A percentile compares a stretch with the other conserved stretches of the same genome.
Evolutionary conservation across 2,888 invertebrate species (phyloP).

Genomic region (Ametastegia equiseti): DNA sequence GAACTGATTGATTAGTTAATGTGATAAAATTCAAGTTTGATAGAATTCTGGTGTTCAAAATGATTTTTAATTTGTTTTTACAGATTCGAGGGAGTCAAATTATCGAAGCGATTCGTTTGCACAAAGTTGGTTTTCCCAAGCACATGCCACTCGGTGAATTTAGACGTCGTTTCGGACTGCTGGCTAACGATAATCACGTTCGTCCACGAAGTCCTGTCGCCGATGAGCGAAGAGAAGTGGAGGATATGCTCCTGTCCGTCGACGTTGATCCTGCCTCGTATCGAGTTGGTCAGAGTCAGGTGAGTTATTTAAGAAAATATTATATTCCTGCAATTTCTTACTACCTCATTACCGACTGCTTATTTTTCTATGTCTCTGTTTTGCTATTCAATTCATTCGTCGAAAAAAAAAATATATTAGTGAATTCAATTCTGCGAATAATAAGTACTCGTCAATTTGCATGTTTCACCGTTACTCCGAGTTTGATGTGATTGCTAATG

Average conservation of each 20-base stretch:
- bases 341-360: no score
- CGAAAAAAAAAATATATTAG: not conserved
- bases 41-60: not conserved
- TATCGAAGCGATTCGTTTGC: conserved; percentile 91
- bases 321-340: not conserved
- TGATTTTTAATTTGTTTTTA: conserved; percentile 54
- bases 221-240: conserved; percentile 84
- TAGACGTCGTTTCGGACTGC: conserved; percentile 86
- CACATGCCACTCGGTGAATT: conserved; percentile 94
- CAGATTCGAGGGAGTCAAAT: conserved; percentile 94
- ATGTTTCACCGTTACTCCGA: not conserved
- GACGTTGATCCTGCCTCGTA: conserved; percentile 92
- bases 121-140: conserved; percentile 96
- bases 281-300: conserved; percentile 95
- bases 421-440: not conserved
- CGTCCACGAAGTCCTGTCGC: conserved; percentile 73
- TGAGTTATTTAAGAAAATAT: conserved; percentile 75
- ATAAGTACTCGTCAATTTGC: not conserved
- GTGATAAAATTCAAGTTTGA: not conserved
- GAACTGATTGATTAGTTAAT: not conserved
- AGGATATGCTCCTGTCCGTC: conserved; percentile 89
- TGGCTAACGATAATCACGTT: conserved; percentile 76
- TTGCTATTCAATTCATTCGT: not conserved
- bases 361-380: no score
- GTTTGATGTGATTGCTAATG: not conserved